phyloP scores from a whole-genome alignment of 2,797 vertebrate species.

The Chaetodon trifasciatus region DNA sequence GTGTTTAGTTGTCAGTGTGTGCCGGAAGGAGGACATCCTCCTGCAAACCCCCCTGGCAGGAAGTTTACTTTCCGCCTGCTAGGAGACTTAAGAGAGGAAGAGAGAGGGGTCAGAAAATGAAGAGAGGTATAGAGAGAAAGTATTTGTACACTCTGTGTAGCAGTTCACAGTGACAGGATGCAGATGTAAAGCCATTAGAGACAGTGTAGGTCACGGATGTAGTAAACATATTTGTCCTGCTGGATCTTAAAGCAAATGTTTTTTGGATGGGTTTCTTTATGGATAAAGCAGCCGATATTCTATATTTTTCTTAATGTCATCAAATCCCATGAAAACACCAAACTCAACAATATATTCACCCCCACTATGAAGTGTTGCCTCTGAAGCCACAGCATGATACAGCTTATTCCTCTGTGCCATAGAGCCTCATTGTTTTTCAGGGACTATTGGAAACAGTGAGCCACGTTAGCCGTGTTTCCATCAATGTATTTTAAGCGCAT shows the following conservation, averaged over 20 bases:
- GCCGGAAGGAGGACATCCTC: constrained; percentile 55
- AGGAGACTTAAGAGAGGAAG: constrained; percentile 54
- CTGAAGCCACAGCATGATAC: constrained; percentile 1
- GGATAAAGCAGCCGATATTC: neutral
- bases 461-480: neutral
- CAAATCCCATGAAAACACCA: constrained; percentile 29
- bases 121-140: constrained; percentile 29
- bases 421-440: neutral
- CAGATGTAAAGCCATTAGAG: constrained; percentile 3
- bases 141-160: constrained; percentile 19
- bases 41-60: constrained; percentile 33
- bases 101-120: constrained; percentile 49
- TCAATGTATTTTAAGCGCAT: too few relatives aligned
- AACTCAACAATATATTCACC: constrained; percentile 15
- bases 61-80: constrained; percentile 50
- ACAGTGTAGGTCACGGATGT: constrained; percentile 44
- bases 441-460: constrained; percentile 22
- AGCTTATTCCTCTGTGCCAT: constrained; percentile 5
- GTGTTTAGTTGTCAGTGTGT: constrained; percentile 56
- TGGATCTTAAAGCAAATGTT: neutral
- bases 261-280: neutral
- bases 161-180: constrained; percentile 31
- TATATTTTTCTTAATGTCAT: constrained; percentile 13
- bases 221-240: constrained; percentile 5
- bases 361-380: neutral